These are phyloP conservation scores for Papilio machaon DNA, from an alignment of 1,140 invertebrate genomes.

Conservation along the genomic window DNA sequence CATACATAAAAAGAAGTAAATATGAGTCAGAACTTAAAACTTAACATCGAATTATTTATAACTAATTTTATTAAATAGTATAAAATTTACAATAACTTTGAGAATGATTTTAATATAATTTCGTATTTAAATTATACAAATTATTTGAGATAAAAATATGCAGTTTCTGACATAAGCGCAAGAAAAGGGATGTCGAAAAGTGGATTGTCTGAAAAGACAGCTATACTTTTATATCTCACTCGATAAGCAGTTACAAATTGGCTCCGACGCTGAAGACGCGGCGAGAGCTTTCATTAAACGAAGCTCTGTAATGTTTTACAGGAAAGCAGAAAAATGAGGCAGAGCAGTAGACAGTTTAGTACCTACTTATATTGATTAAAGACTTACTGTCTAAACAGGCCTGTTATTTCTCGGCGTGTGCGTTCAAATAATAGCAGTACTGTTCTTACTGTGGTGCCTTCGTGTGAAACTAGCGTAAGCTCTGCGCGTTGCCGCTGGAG, in stretches of 20 bases:
- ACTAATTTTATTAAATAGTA: neutral
- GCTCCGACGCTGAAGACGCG: slow-evolving; percentile 34
- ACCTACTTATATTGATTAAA: neutral
- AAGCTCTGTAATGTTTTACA: slow-evolving; percentile 29
- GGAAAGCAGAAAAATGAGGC: neutral
- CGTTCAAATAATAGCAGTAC: neutral
- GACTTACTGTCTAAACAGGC: no score
- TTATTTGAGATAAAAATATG: neutral
- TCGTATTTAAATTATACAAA: neutral
- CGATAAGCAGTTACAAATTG: slow-evolving; percentile 30
- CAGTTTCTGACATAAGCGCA: neutral
- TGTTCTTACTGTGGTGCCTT: neutral
- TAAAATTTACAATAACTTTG: neutral
- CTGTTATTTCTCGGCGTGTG: neutral
- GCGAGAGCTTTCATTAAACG: slow-evolving; percentile 53
- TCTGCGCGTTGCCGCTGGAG: slow-evolving; percentile 48
- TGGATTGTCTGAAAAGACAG: neutral
- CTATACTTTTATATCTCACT: neutral
- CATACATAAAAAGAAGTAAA: neutral
- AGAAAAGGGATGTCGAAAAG: neutral
- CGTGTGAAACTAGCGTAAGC: slow-evolving; percentile 35
- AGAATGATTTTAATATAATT: neutral
- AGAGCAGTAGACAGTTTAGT: neutral
- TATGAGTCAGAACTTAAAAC: neutral
- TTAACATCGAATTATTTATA: neutral